Percentiles rank a stretch among this genome's conserved stretches.
These are phyloP conservation scores for Cirrhinus mrigala DNA, from an alignment of 2,797 vertebrate genomes.

Conservation along the genomic window DNA sequence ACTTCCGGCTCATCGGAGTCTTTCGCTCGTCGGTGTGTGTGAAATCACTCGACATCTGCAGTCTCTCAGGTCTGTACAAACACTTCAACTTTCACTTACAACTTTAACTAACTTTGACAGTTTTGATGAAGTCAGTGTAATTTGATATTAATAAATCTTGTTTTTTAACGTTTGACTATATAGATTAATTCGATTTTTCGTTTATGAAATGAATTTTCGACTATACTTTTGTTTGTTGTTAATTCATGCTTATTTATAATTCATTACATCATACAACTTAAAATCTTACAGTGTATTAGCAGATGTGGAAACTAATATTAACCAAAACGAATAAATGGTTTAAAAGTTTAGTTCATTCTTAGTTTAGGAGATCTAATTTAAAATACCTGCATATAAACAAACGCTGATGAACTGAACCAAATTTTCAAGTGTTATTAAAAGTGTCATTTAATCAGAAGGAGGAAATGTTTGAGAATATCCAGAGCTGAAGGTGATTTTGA, in stretches of 20 bases:
- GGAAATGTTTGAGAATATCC: background rate
- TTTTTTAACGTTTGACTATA: background rate
- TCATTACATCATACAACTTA: background rate
- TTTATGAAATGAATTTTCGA: fast-evolving
- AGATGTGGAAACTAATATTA: background rate
- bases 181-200: background rate
- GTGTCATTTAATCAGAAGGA: background rate
- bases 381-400: background rate
- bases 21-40: background rate
- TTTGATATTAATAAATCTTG: background rate
- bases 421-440: background rate
- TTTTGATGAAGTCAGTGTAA: background rate
- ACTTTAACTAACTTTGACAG: background rate
- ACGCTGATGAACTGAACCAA: background rate
- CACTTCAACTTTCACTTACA: background rate
- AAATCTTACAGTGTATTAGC: background rate
- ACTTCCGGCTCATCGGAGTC: background rate
- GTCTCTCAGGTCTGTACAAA: background rate
- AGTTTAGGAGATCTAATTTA: background rate
- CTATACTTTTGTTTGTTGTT: background rate
- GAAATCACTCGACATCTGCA: background rate
- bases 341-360: background rate
- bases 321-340: background rate
- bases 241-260: background rate
- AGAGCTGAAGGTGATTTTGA: background rate